These are phyloP conservation scores for Scrobipalpa atriplicella DNA, from an alignment of 2,888 invertebrate genomes.

Conservation along the genomic window DNA sequence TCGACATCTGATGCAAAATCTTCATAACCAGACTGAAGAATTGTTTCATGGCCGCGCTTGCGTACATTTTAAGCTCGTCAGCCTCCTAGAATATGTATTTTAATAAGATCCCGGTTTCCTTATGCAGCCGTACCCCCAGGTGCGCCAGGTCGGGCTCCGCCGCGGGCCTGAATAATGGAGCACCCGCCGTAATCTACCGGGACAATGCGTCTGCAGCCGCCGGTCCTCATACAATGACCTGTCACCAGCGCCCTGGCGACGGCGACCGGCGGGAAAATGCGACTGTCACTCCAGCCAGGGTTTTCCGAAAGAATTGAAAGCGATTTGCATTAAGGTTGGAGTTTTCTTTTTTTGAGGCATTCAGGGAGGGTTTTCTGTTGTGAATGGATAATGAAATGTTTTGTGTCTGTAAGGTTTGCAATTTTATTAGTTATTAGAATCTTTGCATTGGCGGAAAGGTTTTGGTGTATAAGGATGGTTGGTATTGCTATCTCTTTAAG, in stretches of 20 bases:
- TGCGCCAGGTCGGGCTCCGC: slow-evolving; percentile 45
- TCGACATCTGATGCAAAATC: no score
- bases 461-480: no score
- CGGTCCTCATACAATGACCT: slow-evolving; percentile 78
- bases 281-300: slow-evolving; percentile 42
- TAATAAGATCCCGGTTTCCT: not conserved
- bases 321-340: not conserved
- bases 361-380: no score
- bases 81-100: not conserved
- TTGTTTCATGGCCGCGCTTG: no score
- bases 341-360: not conserved
- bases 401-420: no score
- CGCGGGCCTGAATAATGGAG: slow-evolving; percentile 69
- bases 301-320: slow-evolving; percentile 4
- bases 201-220: slow-evolving; percentile 75
- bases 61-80: no score
- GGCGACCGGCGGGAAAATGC: slow-evolving; percentile 52
- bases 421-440: no score
- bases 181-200: slow-evolving; percentile 70
- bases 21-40: no score
- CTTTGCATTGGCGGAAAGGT: no score
- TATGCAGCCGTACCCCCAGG: slow-evolving; percentile 38
- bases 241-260: slow-evolving; percentile 44
- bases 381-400: not conserved
- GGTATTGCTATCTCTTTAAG: no score